phyloP scores from a whole-genome alignment of 2,797 vertebrate species.

The Anguilla anguilla region DNA sequence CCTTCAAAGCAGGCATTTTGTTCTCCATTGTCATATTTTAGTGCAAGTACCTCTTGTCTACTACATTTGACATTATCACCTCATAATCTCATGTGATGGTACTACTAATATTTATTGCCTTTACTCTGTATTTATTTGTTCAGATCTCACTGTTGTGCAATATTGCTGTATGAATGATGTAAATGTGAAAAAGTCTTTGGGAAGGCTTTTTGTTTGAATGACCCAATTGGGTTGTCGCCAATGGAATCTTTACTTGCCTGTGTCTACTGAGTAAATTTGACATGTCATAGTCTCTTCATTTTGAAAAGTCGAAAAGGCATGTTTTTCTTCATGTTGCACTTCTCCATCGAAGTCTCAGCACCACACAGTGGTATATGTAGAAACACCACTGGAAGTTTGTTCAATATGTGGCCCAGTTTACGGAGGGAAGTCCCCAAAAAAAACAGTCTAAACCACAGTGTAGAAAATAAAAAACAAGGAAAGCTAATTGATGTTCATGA shows the following conservation, averaged over 20 bases:
- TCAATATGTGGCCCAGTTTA: not conserved
- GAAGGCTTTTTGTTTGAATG: not conserved
- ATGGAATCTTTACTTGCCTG: not conserved
- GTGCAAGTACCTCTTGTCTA: not conserved
- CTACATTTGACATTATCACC: not conserved
- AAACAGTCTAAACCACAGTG: not conserved
- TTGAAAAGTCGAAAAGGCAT: not conserved
- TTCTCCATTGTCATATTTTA: not conserved
- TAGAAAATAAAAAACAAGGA: not conserved
- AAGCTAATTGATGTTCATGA: not conserved
- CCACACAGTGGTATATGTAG: not conserved
- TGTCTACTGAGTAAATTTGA: not conserved
- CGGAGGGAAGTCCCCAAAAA: not conserved
- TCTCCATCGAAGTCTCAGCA: not conserved
- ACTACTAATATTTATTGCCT: slow-evolving; percentile 7
- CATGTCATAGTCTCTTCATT: too few relatives aligned
- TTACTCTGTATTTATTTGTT: not conserved
- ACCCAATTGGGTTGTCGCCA: not conserved
- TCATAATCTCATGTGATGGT: not conserved
- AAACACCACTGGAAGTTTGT: not conserved
- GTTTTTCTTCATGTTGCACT: not conserved
- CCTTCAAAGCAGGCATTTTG: not conserved
- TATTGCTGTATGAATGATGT: not conserved
- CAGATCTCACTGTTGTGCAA: slow-evolving; percentile 1
- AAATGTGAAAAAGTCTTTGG: not conserved